Conservation (phyloP, 2,888 invertebrate genomes). For the Chymomyza procnemis region DNA sequence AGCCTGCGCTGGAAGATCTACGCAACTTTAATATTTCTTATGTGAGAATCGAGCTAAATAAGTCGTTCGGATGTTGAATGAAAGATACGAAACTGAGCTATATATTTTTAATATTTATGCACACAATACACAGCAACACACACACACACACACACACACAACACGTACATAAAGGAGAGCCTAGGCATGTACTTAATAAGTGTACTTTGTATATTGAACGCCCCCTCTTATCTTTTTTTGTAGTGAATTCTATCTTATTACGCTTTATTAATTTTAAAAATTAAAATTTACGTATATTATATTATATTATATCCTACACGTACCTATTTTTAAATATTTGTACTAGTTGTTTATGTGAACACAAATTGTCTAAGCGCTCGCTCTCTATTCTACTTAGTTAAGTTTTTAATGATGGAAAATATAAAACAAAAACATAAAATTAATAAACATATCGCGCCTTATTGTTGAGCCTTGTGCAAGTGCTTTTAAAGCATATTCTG, state of each 20-base stretch:
- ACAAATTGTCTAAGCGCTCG: conserved; percentile 38
- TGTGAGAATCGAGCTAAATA: conserved; percentile 50
- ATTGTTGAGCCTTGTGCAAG: conserved; percentile 33
- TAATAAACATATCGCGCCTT: conserved; percentile 63
- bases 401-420: conserved; percentile 43
- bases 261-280: conserved; percentile 70
- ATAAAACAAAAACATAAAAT: conserved; percentile 30
- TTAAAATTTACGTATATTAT: conserved; percentile 26
- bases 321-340: conserved; percentile 51
- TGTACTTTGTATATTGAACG: conserved; percentile 46
- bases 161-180: conserved; percentile 39
- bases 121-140: conserved; percentile 37
- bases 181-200: conserved; percentile 47
- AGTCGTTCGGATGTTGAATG: neutral
- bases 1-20: conserved; percentile 60
- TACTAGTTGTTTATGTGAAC: conserved; percentile 39
- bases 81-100: conserved; percentile 36
- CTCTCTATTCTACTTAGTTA: conserved; percentile 32
- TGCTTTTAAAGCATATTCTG: conserved; percentile 51
- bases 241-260: conserved; percentile 67
- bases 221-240: conserved; percentile 46
- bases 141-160: conserved; percentile 29
- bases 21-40: conserved; percentile 71
- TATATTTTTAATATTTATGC: conserved; percentile 71
- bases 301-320: conserved; percentile 23